These are phyloP conservation scores for Nesogale talazaci DNA, from an alignment of 2,113 vertebrate species.

Conservation along the genomic window DNA sequence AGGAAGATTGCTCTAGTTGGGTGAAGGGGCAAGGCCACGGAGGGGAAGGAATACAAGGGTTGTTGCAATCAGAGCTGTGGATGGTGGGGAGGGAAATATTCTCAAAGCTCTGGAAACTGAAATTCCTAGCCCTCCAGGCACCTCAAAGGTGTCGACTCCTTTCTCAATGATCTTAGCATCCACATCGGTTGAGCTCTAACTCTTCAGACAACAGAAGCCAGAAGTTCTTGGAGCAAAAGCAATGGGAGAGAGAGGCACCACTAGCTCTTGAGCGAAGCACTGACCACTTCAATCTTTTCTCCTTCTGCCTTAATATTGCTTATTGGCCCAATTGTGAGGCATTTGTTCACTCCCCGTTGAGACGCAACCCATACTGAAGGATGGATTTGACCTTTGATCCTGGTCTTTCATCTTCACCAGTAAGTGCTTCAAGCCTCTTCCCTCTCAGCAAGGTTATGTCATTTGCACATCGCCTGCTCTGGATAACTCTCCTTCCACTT, in stretches of 20 bases:
- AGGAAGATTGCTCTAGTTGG: too few relatives aligned
- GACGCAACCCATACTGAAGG: too few relatives aligned
- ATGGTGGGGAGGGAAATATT: not conserved
- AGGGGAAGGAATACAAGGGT: not conserved
- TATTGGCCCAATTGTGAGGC: too few relatives aligned
- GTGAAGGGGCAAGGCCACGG: not conserved
- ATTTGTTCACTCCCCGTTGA: too few relatives aligned
- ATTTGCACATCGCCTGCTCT: too few relatives aligned
- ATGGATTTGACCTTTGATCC: too few relatives aligned
- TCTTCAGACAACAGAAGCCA: not conserved
- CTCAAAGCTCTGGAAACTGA: not conserved
- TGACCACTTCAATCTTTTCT: too few relatives aligned
- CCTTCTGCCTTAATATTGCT: too few relatives aligned
- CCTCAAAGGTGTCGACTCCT: not conserved
- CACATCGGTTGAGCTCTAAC: not conserved
- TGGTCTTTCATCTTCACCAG: too few relatives aligned
- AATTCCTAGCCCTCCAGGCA: not conserved
- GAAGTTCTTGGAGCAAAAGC: not conserved
- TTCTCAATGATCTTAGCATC: not conserved
- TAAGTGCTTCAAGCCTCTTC: too few relatives aligned
- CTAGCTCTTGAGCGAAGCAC: not conserved
- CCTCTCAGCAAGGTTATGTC: too few relatives aligned
- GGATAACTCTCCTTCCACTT: too few relatives aligned
- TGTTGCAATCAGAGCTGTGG: not conserved
- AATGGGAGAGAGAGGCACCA: not conserved